A percentile compares a stretch with the other conserved stretches of the same genome.
phyloP scores from a whole-genome alignment of 2,797 vertebrate genomes.

The Meriones psammophilus region DNA sequence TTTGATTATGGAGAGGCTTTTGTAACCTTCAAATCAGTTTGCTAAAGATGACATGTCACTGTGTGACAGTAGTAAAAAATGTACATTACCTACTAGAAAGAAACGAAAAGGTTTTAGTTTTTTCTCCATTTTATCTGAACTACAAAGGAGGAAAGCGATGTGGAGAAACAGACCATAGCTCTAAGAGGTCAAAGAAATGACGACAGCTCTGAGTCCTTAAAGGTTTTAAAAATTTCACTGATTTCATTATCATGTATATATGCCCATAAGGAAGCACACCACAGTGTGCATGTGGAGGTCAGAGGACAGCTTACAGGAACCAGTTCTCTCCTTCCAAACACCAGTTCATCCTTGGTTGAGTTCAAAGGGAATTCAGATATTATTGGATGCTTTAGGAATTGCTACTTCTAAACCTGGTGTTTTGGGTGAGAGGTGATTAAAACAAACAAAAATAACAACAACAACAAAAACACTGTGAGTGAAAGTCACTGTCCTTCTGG shows the following conservation, averaged over 20 bases:
- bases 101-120: neutral
- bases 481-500: neutral
- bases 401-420: neutral
- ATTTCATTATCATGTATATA: neutral
- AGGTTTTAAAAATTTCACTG: neutral
- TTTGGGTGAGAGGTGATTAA: neutral
- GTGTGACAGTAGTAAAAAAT: neutral
- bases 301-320: neutral
- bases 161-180: neutral
- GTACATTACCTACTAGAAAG: neutral
- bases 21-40: neutral
- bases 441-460: too few species aligned
- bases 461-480: neutral
- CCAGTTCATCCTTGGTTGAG: neutral
- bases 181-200: neutral
- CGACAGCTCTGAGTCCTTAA: conserved; percentile 2
- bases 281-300: neutral
- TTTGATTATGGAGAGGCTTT: conserved; percentile 1
- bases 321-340: neutral
- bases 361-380: neutral
- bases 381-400: neutral
- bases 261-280: too few species aligned
- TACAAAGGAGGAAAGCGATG: neutral
- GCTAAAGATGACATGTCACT: neutral
- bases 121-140: neutral